Percentiles rank a stretch among this genome's conserved stretches.
Conservation (phyloP, 2,888 invertebrate species). For the Amiota minor region DNA sequence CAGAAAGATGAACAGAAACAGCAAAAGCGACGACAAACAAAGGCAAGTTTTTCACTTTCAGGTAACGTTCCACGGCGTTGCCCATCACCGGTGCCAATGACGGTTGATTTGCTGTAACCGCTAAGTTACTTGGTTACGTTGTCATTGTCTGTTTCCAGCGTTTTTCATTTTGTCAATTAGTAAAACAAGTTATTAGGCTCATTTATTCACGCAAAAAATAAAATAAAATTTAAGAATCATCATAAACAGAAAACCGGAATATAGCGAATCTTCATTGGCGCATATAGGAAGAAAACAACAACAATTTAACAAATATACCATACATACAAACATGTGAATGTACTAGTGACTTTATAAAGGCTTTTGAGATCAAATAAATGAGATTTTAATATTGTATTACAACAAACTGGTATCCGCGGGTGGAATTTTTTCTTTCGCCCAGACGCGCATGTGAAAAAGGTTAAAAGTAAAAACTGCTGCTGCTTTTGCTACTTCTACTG, state of each 20-base stretch:
- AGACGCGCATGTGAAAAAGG: not conserved
- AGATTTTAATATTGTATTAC: not conserved
- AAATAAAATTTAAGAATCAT: not conserved
- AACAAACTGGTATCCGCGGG: conserved; percentile 22
- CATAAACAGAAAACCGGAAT: conserved; percentile 25
- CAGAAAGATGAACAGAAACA: too few relatives aligned
- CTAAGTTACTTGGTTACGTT: not conserved
- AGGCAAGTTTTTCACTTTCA: conserved; percentile 11
- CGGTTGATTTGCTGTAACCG: not conserved
- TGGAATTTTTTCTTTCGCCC: conserved; percentile 14
- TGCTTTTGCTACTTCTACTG: too few relatives aligned
- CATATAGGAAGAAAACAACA: conserved; percentile 1
- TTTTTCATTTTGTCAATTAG: not conserved
- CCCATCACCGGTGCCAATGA: too few relatives aligned
- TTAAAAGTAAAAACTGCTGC: conserved; percentile 9
- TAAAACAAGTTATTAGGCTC: conserved; percentile 17
- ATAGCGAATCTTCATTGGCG: conserved; percentile 2
- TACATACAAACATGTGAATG: not conserved
- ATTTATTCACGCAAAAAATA: not conserved
- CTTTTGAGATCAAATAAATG: conserved; percentile 12
- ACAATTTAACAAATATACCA: not conserved
- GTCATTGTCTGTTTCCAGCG: not conserved
- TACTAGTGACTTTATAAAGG: conserved; percentile 5
- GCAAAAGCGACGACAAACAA: not conserved
- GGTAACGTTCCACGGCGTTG: not conserved